A percentile compares a stretch with the other conserved stretches of the same genome.
These are phyloP conservation scores for Grallaria varia DNA, from an alignment of 2,113 vertebrate species.

Conservation along the genomic window DNA sequence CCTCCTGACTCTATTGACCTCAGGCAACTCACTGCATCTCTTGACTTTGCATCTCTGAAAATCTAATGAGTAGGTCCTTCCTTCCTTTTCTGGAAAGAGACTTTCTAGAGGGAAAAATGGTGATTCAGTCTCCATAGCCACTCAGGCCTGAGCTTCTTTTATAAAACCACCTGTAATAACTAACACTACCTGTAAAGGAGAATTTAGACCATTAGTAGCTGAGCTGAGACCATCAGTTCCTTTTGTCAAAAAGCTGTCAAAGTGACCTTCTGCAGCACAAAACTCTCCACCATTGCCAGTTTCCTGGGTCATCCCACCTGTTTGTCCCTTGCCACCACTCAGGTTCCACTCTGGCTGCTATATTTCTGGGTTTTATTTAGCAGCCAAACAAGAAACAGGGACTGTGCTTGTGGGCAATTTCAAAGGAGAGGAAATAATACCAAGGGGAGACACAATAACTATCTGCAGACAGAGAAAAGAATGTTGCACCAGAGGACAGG, in stretches of 20 bases:
- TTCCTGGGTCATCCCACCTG: background rate
- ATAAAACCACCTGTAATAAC: background rate
- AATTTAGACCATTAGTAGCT: background rate
- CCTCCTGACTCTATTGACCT: background rate
- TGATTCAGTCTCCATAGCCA: background rate
- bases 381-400: background rate
- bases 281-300: background rate
- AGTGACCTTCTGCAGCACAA: background rate
- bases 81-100: background rate
- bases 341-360: background rate
- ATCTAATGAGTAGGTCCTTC: background rate
- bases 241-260: conserved; percentile 9
- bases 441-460: conserved; percentile 32
- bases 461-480: conserved; percentile 22
- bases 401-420: background rate
- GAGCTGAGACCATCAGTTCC: background rate
- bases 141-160: background rate
- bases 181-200: background rate
- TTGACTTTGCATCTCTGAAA: background rate
- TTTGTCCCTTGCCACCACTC: background rate
- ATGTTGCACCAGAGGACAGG: conserved; percentile 55
- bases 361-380: conserved; percentile 14
- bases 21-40: background rate
- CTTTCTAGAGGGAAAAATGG: background rate
- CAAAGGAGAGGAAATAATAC: conserved; percentile 8